Evolutionary conservation across 2,888 invertebrate genomes (phyloP).

Genomic region (Apodemia mormo): DNA sequence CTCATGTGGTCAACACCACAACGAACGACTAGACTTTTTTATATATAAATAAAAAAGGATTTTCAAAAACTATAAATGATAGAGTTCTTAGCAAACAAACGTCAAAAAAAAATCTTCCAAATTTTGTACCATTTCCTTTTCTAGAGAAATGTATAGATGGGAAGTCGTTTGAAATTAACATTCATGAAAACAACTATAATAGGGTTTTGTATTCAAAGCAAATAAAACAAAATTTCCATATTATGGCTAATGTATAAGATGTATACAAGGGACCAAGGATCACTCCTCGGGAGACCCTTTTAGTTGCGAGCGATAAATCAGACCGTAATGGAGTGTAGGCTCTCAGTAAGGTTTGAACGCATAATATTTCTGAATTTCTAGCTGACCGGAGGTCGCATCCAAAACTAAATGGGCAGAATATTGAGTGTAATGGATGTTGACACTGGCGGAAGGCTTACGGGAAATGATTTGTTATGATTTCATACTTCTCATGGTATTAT

Average conservation of each 20-base stretch:
- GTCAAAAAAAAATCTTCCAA: not conserved
- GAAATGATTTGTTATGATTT: constrained; percentile 2
- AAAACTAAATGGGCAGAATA: constrained; percentile 51
- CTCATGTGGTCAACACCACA: no score
- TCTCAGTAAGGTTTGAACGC: constrained; percentile 54
- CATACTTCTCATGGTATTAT: constrained; percentile 28
- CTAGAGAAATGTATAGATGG: no score
- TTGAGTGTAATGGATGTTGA: constrained; percentile 48
- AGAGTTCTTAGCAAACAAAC: no score
- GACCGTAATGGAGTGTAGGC: constrained; percentile 72
- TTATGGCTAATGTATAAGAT: constrained; percentile 72
- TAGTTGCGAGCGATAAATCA: constrained; percentile 75
- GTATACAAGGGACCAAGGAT: constrained; percentile 63
- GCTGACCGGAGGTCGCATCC: constrained; percentile 52
- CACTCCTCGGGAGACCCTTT: constrained; percentile 74
- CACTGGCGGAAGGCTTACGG: constrained; percentile 1
- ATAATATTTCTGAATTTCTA: constrained; percentile 69
- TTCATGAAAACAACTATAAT: not conserved
- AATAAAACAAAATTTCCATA: constrained; percentile 65
- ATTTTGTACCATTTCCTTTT: no score
- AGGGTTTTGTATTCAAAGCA: constrained; percentile 47
- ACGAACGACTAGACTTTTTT: no score
- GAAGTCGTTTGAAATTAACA: not conserved
- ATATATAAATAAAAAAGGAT: no score
- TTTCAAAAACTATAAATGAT: no score